Base-by-base conservation (phyloP, 2,113 vertebrate genomes). In the Proteles cristata region DNA sequence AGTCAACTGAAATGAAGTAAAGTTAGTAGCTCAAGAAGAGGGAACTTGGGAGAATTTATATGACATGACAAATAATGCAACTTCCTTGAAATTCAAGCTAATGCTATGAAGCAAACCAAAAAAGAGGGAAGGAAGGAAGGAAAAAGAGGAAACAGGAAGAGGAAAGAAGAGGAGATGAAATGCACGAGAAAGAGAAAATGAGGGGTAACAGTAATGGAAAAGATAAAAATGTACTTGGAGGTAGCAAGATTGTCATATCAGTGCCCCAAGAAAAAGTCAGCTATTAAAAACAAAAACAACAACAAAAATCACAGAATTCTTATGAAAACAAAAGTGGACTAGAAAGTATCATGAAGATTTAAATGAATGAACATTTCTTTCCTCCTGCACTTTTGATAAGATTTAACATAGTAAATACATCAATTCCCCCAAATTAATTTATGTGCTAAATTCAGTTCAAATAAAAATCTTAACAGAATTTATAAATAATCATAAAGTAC, bases 1-100 rank as follows among this genome's bases (percentile, higher is more conserved):
- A 84, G 55, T 89, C 50, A 84, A 48, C n/a, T 88, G 63, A 91
- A 92, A 71, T 88, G 14, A 96, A 97, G 63, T 28, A 80, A 92
- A 89, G 89, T 94, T 61, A 92, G 39, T 79, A 85, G 33, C 26
- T 96, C 25, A 73, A 69, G 25, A 88, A 58, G 48, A 74, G 26
- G 39, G 2, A 79, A 63, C 19, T 83, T 97, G 4, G 74, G 69
- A 81, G n/a, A 87, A 69, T 69, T 93, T 84, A 84, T 31, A 53
- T 96, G 55, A 45, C 31, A 66, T 71, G 26, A n/a, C 21, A 87
- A 65, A 5, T 73, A 69, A 80, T 74, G 17, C 88, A 96, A 73
- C 35, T 80, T 71, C 33, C 26, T 7, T 43, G 35, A 14, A 84
- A 89, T 66, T 84, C 28, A 68, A 55, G 69, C 7, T 55, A 84